Percentiles rank a stretch among this genome's conserved stretches.
Conservation (phyloP, 1,140 invertebrate genomes). For the Mactra quadrangularis region DNA sequence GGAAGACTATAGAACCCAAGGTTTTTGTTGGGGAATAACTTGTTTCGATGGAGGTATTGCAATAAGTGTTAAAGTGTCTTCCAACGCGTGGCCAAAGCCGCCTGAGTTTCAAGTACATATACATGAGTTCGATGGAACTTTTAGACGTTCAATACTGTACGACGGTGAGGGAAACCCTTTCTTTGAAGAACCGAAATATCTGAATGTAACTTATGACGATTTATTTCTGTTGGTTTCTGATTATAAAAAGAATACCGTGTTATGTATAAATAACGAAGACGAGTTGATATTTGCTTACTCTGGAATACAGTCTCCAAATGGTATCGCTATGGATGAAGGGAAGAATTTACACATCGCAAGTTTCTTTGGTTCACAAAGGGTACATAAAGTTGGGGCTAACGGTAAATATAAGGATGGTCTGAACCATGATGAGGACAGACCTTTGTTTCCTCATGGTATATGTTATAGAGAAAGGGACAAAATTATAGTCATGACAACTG, state of each 20-base stretch:
- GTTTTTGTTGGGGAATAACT: slow-evolving; percentile 57
- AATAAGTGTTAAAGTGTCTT: slow-evolving; percentile 32
- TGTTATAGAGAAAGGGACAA: slow-evolving; percentile 51
- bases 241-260: slow-evolving; percentile 49
- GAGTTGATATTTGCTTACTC: slow-evolving; percentile 49
- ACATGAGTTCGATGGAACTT: slow-evolving; percentile 55
- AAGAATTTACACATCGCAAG: slow-evolving; percentile 51
- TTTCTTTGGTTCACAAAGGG: slow-evolving; percentile 40
- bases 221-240: slow-evolving; percentile 52
- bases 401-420: slow-evolving; percentile 54
- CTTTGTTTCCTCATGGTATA: slow-evolving; percentile 49
- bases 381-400: slow-evolving; percentile 57
- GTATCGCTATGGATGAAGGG: slow-evolving; percentile 55
- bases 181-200: slow-evolving; percentile 52
- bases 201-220: slow-evolving; percentile 58
- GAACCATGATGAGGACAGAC: slow-evolving; percentile 23
- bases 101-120: slow-evolving; percentile 53
- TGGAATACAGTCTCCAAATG: slow-evolving; percentile 46
- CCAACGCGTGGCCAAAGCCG: slow-evolving; percentile 44
- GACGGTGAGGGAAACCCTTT: slow-evolving; percentile 22
- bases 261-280: slow-evolving; percentile 59
- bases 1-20: slow-evolving; percentile 19
- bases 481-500: slow-evolving; percentile 50
- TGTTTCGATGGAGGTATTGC: slow-evolving; percentile 55
- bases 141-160: slow-evolving; percentile 41